Base-by-base conservation (phyloP, 2,888 invertebrate species). In the Andrena flavipes region DNA sequence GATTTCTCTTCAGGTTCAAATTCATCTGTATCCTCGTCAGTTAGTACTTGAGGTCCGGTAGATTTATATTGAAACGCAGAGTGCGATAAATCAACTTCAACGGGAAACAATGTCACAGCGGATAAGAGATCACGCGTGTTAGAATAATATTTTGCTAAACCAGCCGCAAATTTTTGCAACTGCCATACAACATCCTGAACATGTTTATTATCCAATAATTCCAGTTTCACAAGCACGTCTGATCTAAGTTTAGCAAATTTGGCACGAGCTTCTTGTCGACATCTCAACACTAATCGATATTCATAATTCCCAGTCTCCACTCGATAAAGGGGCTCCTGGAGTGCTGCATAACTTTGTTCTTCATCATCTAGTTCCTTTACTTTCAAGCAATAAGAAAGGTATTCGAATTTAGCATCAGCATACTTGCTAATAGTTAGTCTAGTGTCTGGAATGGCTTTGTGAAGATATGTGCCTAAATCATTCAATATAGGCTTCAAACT, bases 311-410 rank as follows among this genome's bases (percentile, higher is more conserved):
- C 99, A 0, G 99, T 99, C 94, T 99, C 99, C 0, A 99, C 98
- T 59, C 99, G 96, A 93, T 99, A 99, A 51, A 99, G 94, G 0
- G 99, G 99, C 93, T 99, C 99, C 92, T 99, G 99, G 16, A 99
- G 92, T 0, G 98, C 97, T 6, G 97, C 97, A 92, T 98, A 99
- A 63, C 98, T 98, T 87, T 98, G 98, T 91, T 99, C 99, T 92
- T 99, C 99, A 92, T 99, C 99, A 90, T 99, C 99, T 98, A 99
- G 98, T 94, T 99, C 99, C 93, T 99, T 99, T 0, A 99, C 99
- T 95, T 99, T 99, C 76, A 99, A 95, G 92, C 99, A 99, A 93
- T 99, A 99, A 0, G 99, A 99, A 74, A 99, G 95, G 93, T 99
- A 99, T 92, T 99, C 99, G 94, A 99, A 99, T 94, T 99, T 99